These are phyloP conservation scores for Acanthopleura granulata DNA, from an alignment of 2,888 invertebrate species.

Conservation along the genomic window DNA sequence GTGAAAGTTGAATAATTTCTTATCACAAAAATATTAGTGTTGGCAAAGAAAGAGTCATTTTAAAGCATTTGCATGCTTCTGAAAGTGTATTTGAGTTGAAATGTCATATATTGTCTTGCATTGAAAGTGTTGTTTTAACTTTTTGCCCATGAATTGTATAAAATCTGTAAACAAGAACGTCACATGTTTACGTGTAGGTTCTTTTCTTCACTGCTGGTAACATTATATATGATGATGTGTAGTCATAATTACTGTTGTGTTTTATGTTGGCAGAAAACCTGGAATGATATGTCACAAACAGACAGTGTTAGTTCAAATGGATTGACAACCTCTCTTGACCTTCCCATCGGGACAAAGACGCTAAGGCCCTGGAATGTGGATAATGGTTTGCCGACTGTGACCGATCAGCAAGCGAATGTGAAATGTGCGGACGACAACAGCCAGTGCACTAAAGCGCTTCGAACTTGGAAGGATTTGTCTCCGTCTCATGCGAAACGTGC, in stretches of 20 bases:
- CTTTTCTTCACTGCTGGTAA: no score
- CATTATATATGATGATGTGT: not conserved
- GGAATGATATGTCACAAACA: not conserved
- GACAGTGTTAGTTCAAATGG: not conserved
- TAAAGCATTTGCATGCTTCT: no score
- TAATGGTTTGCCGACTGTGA: not conserved
- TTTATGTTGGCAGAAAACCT: not conserved
- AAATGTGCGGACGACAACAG: not conserved
- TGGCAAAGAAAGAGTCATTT: no score
- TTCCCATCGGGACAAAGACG: not conserved
- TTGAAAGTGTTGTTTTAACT: no score
- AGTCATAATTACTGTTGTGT: not conserved
- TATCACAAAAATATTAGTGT: no score
- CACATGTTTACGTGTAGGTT: no score
- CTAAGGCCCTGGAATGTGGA: conserved; percentile 1
- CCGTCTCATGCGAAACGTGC: conserved; percentile 22
- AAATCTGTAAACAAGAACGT: no score
- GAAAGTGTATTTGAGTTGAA: no score
- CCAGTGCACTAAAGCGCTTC: not conserved
- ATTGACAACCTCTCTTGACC: not conserved
- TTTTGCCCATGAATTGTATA: no score
- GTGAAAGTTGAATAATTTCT: no score
- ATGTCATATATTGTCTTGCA: no score
- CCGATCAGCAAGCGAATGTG: not conserved
- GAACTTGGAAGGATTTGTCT: conserved; percentile 44